phyloP scores from a whole-genome alignment of 2,888 invertebrate genomes.

The Sisyra nigra region DNA sequence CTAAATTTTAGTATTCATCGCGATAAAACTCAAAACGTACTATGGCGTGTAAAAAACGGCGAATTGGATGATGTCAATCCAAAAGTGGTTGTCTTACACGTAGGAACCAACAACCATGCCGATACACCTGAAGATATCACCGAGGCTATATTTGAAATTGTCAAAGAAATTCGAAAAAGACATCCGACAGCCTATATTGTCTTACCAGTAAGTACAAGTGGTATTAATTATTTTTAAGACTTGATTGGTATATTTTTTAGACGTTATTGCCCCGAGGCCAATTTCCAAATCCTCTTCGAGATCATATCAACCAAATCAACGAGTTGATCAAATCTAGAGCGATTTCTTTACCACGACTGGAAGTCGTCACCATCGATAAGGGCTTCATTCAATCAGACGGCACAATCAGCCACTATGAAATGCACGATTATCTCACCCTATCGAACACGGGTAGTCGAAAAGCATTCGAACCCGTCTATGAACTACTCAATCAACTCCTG shows the following conservation, averaged over 20 bases:
- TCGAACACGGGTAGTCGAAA: constrained; percentile 77
- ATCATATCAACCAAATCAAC: constrained; percentile 63
- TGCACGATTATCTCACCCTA: constrained; percentile 82
- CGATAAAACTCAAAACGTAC: constrained; percentile 74
- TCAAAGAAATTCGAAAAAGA: constrained; percentile 54
- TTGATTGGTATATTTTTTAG: constrained; percentile 33
- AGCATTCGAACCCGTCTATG: constrained; percentile 72
- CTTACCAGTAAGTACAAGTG: constrained; percentile 52
- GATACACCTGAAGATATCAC: constrained; percentile 66
- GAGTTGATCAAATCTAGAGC: constrained; percentile 44
- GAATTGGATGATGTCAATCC: constrained; percentile 79
- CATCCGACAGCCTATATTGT: constrained; percentile 70
- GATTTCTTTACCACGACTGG: constrained; percentile 47
- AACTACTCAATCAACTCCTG: constrained; percentile 59
- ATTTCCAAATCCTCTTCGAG: constrained; percentile 63
- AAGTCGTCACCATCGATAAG: constrained; percentile 64
- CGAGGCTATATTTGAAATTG: constrained; percentile 66
- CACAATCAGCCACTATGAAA: constrained; percentile 73
- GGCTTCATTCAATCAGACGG: constrained; percentile 64
- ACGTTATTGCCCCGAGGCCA: constrained; percentile 79
- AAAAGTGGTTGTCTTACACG: constrained; percentile 74
- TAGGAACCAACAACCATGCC: constrained; percentile 77
- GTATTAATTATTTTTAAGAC: constrained; percentile 1
- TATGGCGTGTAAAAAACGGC: constrained; percentile 82
- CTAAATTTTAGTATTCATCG: constrained; percentile 82